Conservation (phyloP, 2,797 vertebrate species). For the Acipenser oxyrinchus region DNA sequence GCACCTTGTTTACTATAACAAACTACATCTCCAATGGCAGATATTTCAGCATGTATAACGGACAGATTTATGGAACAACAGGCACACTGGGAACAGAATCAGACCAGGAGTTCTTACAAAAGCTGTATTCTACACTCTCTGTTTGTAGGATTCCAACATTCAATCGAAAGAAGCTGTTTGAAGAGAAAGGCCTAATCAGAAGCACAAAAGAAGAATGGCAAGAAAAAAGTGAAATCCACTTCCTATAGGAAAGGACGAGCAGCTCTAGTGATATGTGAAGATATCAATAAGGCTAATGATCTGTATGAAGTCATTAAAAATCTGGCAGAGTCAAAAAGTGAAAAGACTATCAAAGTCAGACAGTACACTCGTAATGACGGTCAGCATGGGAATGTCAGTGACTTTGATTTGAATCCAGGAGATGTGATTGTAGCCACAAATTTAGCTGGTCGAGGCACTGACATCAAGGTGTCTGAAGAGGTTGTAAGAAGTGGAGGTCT, state of each 20-base stretch:
- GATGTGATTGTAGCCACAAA: background rate
- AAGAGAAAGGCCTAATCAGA: constrained; percentile 33
- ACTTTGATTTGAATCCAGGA: constrained; percentile 20
- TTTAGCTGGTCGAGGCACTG: too few relatives aligned
- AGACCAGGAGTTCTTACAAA: constrained; percentile 37
- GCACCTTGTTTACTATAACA: constrained; percentile 27
- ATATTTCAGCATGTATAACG: constrained; percentile 38
- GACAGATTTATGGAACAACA: constrained; percentile 47
- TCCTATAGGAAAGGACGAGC: background rate
- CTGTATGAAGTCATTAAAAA: constrained; percentile 15
- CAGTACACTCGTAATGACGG: constrained; percentile 47
- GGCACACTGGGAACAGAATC: constrained; percentile 47
- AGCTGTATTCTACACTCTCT: constrained; percentile 36
- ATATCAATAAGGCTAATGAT: constrained; percentile 34
- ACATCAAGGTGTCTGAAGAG: too few relatives aligned
- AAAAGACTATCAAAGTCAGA: constrained; percentile 9
- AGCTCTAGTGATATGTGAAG: constrained; percentile 52
- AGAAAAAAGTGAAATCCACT: background rate
- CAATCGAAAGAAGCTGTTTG: constrained; percentile 47
- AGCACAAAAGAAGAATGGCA: constrained; percentile 32
- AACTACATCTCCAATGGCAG: constrained; percentile 52
- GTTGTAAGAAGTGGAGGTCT: too few relatives aligned
- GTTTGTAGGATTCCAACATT: constrained; percentile 48
- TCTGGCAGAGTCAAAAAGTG: background rate
- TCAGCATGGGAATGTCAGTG: constrained; percentile 29